Base-by-base conservation (phyloP, 2,113 vertebrate genomes). In the Arvicanthis niloticus region DNA sequence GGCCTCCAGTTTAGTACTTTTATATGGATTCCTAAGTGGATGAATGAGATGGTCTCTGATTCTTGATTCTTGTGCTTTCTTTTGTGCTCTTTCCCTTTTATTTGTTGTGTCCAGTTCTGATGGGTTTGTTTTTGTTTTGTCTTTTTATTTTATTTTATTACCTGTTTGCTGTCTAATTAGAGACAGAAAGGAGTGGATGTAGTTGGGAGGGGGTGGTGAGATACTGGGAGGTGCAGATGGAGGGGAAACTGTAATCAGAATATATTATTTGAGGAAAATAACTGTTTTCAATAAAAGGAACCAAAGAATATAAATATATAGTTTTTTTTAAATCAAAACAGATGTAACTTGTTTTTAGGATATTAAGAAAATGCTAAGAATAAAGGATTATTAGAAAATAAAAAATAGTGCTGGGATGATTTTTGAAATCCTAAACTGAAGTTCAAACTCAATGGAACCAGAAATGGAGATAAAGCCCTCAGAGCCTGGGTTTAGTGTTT, bases 361-460 rank as follows among this genome's bases (percentile, higher is more conserved):
- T 48, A 77, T 77, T 77, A 77, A 77, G 75, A 48, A 77, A 77
- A 77, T 48, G 6, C 6, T 77, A 8, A 48, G 29, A 77, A 76
- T 7, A 48, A 77, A 77, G 75, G 6, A 48, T 48, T 76, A 45
- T 77, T 77, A 29, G 26, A 48, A 76, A 45, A 45, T 76, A 15
- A 76, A 78, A 53, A 34, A 8, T 29, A 51, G 22, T 77, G 53
- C 53, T 75, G 24, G 11, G 75, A 34, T 88, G 19, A 42, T 88
- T 96, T 45, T 85, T 58, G 92, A 92, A 80, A 91, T 62, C 88
- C 88, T 56, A 78, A 88, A 72, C 1, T 42, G 22, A 82, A 90
- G 40, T 65, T 19, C 22, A 56, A 91, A 88, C 22, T 48, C 24
- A 62, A 26, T 19, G 40, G 77, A 72, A 8, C 34, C n/a, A 56